Evolutionary conservation across 2,113 vertebrate genomes (phyloP), one percentile per base, ranked within the genome.

Genomic region (Smithornis capensis): DNA sequence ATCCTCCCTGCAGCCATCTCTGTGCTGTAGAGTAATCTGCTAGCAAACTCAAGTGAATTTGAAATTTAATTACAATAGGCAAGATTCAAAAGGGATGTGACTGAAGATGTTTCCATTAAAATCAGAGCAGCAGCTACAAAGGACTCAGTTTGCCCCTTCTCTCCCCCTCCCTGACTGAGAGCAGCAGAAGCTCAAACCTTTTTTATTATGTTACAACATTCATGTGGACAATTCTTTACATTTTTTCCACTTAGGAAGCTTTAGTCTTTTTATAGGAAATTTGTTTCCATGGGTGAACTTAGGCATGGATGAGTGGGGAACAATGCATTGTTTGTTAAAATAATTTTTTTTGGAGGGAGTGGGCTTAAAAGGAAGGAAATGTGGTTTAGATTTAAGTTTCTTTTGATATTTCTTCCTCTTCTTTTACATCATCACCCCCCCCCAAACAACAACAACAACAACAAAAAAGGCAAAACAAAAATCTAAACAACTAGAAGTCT

Each of bases 321-420:
- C 87, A 94, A 94, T 93, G 77, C 38, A 42, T 53, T 89, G 67
- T 91, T 96, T 92, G 87, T 90, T 92, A 87, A 93, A 91, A 77
- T 5, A 31, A 68, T 18, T 42, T 45, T 94, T 93, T 94, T 91
- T 78, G 7, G 75, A 91, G 83, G 90, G 93, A 94, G 86, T 87
- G 92, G 83, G 93, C 64, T 96, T 96, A 56, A 73, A 75, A 90
- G 92, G 91, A 94, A 92, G 95, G 94, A 97, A 96, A 87, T 38
- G 56, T 60, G 75, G 81, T 67, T 89, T 90, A 85, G 81, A 62
- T 82, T 90, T 86, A 63, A 90, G 56, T 90, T 91, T 13, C 75
- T 81, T 97, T 93, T 68, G 57, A 92, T 88, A 84, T 90, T 52
- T 92, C 78, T 88, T 93, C 90, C 69, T 81, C 78, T 76, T 76